Evolutionary conservation across 2,113 vertebrate genomes (phyloP), one percentile per base, ranked within the genome.

Genomic region (Dinomys branickii): DNA sequence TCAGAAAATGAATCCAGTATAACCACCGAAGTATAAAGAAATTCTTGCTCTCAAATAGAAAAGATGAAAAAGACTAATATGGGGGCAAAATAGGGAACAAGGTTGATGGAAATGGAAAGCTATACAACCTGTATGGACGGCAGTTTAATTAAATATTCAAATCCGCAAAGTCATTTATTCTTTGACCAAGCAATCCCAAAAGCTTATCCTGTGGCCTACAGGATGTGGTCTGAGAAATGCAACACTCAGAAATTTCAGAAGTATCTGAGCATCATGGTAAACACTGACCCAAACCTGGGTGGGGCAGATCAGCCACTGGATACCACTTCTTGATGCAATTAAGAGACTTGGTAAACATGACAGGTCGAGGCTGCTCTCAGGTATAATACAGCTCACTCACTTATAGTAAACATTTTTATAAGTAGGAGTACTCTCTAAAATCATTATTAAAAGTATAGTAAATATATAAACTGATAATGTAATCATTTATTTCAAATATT

Each of bases 81-180:
- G 73, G 7, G 33, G 2, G 9, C 9, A 87, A 44, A 61, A 95
- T 41, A 30, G 22, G 30, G 7, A 94, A 67, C 47, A 47, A 88
- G 13, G 6, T 19, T 90, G 26, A 35, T 44, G 6, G 35, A 8
- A n/a, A 4, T 63, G 30, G 61, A 88, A 84, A 92, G 24, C 61
- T 19, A 47, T 4, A 75, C 1, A 58, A n/a, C 10, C 30, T 77
- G 26, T 58, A 30, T 47, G n/a, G 14, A 67, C 83, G 13, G 24
- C 7, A 91, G 41, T 44, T 93, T 91, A 91, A 67, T 65, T 47
- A 85, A 83, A 90, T 77, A 81, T 24, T 71, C 65, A 88, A 96
- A 75, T 85, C 59, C n/a, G 3, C 13, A 84, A n/a, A n/a, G 41
- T 19, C 12, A 44, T 90, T 89, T 84, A 58, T 17, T 26, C 35